Evolutionary conservation across 2,888 invertebrate genomes (phyloP).

Genomic region (Cinara cedri): DNA sequence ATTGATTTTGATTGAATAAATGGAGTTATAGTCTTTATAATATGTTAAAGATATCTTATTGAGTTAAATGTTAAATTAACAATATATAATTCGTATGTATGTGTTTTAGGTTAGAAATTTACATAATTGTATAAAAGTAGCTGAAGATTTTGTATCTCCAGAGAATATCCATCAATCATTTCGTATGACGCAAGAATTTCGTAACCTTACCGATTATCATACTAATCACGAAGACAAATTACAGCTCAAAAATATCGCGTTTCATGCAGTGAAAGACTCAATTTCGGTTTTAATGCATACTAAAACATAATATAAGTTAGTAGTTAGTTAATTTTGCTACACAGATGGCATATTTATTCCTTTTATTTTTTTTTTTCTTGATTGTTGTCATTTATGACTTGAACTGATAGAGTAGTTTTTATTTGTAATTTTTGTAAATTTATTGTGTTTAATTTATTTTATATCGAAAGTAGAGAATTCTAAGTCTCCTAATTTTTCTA

Average conservation of each 20-base stretch:
- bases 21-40: too few species aligned
- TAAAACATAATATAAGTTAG: neutral
- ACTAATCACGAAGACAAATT: slow-evolving; percentile 98
- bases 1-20: too few species aligned
- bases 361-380: too few species aligned
- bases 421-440: too few species aligned
- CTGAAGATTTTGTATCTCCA: slow-evolving; percentile 98
- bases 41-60: neutral
- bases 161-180: slow-evolving; percentile 97
- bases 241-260: slow-evolving; percentile 97
- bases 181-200: slow-evolving; percentile 94
- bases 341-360: too few species aligned
- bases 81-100: slow-evolving; percentile 1
- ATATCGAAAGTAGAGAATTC: too few species aligned
- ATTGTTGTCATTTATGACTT: too few species aligned
- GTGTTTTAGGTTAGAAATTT: slow-evolving; percentile 83
- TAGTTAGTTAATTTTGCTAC: neutral
- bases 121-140: slow-evolving; percentile 96
- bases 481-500: too few species aligned
- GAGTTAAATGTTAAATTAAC: neutral
- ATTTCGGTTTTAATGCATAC: slow-evolving; percentile 69
- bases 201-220: slow-evolving; percentile 89
- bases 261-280: slow-evolving; percentile 96
- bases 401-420: too few species aligned
- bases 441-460: too few species aligned